Evolutionary conservation across 1,140 invertebrate genomes (phyloP).

Genomic region (Bombus picipes): DNA sequence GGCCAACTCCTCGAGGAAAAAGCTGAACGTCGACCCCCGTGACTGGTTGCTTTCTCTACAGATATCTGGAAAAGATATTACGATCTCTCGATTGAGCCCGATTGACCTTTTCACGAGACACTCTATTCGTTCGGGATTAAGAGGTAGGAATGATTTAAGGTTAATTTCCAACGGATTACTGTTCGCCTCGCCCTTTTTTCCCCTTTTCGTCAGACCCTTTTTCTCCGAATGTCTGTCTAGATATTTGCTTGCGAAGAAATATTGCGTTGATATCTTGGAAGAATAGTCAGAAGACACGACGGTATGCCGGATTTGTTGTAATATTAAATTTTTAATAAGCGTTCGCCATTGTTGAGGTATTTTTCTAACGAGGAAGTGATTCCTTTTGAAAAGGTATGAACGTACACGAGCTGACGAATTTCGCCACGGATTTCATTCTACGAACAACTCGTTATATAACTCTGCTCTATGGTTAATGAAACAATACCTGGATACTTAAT

Average conservation of each 20-base stretch:
- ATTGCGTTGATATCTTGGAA: not conserved
- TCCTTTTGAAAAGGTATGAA: not conserved
- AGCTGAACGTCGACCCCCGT: slow-evolving; percentile 39
- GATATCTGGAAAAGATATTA: slow-evolving; percentile 69
- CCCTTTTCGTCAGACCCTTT: slow-evolving; percentile 2
- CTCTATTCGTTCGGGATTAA: slow-evolving; percentile 59
- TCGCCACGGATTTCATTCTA: slow-evolving; percentile 51
- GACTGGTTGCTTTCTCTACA: slow-evolving; percentile 54
- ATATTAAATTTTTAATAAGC: slow-evolving; percentile 53
- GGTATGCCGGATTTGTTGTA: slow-evolving; percentile 31
- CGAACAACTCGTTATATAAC: slow-evolving; percentile 53
- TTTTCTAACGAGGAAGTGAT: not conserved
- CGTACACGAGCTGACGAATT: not conserved
- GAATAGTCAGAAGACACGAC: not conserved
- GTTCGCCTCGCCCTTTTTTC: slow-evolving; percentile 21
- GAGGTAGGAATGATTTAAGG: slow-evolving; percentile 66
- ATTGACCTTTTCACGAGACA: slow-evolving; percentile 68
- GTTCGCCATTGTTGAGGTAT: not conserved
- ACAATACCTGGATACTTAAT: slow-evolving; percentile 59
- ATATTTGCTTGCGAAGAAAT: slow-evolving; percentile 23
- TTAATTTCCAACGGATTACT: slow-evolving; percentile 70
- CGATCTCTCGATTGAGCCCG: slow-evolving; percentile 69
- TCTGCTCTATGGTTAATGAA: slow-evolving; percentile 59
- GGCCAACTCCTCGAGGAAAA: slow-evolving; percentile 41
- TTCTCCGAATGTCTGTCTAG: not conserved